Evolutionary conservation across 2,888 invertebrate genomes (phyloP).

Genomic region (Diaperis boleti): DNA sequence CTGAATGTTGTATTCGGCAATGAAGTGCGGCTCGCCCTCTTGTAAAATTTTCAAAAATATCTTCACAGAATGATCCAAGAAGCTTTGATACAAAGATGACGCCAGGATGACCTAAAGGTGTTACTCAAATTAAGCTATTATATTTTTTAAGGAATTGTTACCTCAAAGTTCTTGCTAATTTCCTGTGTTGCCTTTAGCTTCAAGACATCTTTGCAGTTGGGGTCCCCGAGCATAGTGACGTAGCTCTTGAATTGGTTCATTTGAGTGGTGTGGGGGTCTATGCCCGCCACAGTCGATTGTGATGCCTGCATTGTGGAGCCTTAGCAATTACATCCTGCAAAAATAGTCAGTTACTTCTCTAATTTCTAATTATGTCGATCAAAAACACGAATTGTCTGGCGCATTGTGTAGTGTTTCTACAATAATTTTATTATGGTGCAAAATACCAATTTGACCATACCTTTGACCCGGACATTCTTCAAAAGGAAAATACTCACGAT

Average conservation of each 20-base stretch:
- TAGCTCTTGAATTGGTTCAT: conserved; percentile 90
- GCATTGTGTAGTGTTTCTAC: too few relatives aligned
- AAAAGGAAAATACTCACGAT: too few relatives aligned
- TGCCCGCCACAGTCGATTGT: conserved; percentile 46
- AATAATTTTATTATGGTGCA: too few relatives aligned
- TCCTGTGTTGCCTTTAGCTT: conserved; percentile 96
- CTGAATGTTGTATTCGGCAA: conserved; percentile 95
- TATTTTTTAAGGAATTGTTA: conserved; percentile 60
- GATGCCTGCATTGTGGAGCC: conserved; percentile 44
- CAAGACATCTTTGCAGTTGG: conserved; percentile 90
- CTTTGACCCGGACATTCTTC: too few relatives aligned
- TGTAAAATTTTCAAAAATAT: conserved; percentile 92
- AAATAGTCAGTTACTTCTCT: too few relatives aligned
- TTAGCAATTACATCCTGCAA: not conserved
- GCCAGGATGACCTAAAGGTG: conserved; percentile 81
- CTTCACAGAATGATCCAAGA: conserved; percentile 90
- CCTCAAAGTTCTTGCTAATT: conserved; percentile 96
- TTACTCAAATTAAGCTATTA: not conserved
- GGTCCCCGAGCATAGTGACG: conserved; percentile 89
- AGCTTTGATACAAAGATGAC: conserved; percentile 89
- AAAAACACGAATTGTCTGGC: too few relatives aligned
- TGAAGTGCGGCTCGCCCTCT: conserved; percentile 96
- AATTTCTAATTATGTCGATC: too few relatives aligned
- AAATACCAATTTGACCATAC: too few relatives aligned
- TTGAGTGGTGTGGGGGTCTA: conserved; percentile 68